These are phyloP conservation scores for Urocynchramus pylzowi DNA, from an alignment of 2,113 vertebrate genomes.

Conservation along the genomic window DNA sequence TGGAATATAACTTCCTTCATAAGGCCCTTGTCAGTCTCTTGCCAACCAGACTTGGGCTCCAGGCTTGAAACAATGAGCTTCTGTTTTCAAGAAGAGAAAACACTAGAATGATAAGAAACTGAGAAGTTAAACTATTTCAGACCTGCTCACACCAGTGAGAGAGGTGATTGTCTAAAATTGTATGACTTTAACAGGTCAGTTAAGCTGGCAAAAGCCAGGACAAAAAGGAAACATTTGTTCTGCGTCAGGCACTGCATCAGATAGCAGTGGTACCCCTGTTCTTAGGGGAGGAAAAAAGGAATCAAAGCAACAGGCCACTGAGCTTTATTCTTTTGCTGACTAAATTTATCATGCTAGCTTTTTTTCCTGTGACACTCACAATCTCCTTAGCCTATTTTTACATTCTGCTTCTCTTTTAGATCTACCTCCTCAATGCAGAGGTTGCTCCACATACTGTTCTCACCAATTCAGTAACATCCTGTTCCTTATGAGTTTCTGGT, in stretches of 20 bases:
- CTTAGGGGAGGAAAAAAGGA: neutral
- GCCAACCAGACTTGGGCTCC: neutral
- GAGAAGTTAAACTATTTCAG: neutral
- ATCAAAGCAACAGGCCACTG: neutral
- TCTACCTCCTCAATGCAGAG: constrained; percentile 34
- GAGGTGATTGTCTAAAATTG: neutral
- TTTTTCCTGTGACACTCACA: neutral
- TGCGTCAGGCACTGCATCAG: neutral
- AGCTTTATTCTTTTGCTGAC: neutral
- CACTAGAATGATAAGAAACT: neutral
- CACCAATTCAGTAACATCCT: neutral
- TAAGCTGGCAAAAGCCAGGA: neutral
- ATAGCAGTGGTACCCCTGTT: neutral
- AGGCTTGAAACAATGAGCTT: neutral
- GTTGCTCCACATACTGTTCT: neutral
- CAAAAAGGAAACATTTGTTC: neutral
- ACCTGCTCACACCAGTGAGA: neutral
- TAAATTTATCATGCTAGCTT: neutral
- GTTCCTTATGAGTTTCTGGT: neutral
- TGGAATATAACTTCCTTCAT: neutral
- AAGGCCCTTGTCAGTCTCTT: neutral
- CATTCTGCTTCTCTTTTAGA: constrained; percentile 10
- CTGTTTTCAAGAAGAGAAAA: neutral
- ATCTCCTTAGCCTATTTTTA: constrained; percentile 25
- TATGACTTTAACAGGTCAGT: neutral